These are phyloP conservation scores for Parthenolecanium corni DNA, from an alignment of 2,888 invertebrate genomes.

Conservation along the genomic window DNA sequence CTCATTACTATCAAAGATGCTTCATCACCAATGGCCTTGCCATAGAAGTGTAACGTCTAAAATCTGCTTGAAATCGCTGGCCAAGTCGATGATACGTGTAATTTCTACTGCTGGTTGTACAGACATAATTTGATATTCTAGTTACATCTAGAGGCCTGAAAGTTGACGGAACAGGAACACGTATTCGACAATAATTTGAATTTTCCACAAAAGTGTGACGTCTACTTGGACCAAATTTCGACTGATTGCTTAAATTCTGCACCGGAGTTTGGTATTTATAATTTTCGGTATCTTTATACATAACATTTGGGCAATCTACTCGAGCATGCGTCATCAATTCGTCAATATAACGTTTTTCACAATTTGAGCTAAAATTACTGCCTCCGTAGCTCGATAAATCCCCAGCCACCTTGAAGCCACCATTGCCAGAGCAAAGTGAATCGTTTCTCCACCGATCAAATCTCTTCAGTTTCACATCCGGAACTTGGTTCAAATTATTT, in stretches of 20 bases:
- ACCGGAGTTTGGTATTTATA: not conserved
- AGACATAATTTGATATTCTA: conserved; percentile 10
- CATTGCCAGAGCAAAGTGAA: not conserved
- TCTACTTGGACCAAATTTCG: not conserved
- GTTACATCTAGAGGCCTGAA: conserved; percentile 11
- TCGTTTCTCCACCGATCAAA: not conserved
- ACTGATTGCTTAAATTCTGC: conserved; percentile 3
- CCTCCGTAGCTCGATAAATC: not conserved
- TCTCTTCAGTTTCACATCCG: not conserved
- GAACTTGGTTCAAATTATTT: not conserved
- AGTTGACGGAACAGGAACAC: conserved; percentile 5
- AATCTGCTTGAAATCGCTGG: not conserved
- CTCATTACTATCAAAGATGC: conserved; percentile 4
- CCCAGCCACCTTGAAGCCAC: not conserved
- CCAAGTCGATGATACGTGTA: not conserved
- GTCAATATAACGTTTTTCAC: not conserved
- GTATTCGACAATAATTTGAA: not conserved
- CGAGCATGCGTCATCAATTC: not conserved
- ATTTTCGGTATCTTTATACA: not conserved
- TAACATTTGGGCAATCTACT: not conserved
- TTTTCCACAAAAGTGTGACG: not conserved
- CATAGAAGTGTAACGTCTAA: conserved; percentile 1
- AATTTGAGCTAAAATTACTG: not conserved
- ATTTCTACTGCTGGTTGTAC: not conserved
- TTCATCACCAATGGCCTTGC: not conserved